Evolutionary conservation across 37 sponge, comb jelly and placozoan genomes (phyloP), one percentile per base, ranked within the genome.

Genomic region (Halisarca cf. caerulea): DNA sequence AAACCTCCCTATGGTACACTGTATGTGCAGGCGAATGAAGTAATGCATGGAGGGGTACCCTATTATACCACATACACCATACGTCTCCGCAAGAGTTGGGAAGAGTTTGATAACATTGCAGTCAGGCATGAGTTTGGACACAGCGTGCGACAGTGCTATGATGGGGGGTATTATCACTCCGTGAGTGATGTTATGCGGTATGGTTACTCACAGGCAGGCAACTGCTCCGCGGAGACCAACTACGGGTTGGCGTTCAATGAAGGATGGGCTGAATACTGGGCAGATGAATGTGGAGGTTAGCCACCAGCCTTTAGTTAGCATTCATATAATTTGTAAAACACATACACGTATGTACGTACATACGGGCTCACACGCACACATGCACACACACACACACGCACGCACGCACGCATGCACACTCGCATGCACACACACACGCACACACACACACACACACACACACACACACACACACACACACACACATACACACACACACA

Each of bases 231-330:
- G 27, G 0, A 11, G 66, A 64, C 86, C 51, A 79, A 79, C 27
- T 2, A 42, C 24, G 86, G 86, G 0, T 86, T 79, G 30, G 86
- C 86, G 8, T 80, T 86, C 69, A 78, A 79, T 34, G 80, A 86
- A 36, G 80, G 86, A 1, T 86, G 86, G 80, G 70, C 80, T 30
- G 39, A 80, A 64, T 86, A 77, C 25, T 80, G 86, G 86, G 68
- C 79, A 33, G 70, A 28, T 15, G 30, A 28, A 6, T 62, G 64
- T 15, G 4, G 15, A 20, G 51, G 51, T 47, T 47, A 47, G 51
- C 11, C 51, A 11, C 6, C n/a, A n/a, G n/a, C n/a, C n/a, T n/a
- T n/a, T n/a, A n/a, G n/a, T n/a, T n/a, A n/a, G n/a, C n/a, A n/a
- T n/a, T n/a, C n/a, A n/a, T n/a, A n/a, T n/a, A n/a, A n/a, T n/a